Conservation (phyloP, 2,113 vertebrate species). For the Uropsilus gracilis region DNA sequence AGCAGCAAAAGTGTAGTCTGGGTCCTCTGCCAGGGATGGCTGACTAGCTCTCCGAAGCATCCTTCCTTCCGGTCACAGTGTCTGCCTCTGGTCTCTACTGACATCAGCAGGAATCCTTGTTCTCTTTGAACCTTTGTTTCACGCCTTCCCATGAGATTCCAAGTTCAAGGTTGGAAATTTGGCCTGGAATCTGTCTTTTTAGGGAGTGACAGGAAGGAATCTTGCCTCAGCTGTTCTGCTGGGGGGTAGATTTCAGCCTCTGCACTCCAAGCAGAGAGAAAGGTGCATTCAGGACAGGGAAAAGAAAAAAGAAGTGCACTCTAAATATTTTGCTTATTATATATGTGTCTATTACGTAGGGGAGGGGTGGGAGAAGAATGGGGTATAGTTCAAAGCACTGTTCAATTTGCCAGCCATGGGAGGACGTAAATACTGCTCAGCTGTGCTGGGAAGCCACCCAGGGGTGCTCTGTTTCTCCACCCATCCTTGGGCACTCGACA, state of each 20-base stretch:
- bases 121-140: neutral
- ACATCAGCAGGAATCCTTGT: no score
- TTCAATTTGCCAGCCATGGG: neutral
- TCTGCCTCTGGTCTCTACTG: neutral
- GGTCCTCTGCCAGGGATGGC: neutral
- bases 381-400: neutral
- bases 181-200: neutral
- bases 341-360: neutral
- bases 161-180: neutral
- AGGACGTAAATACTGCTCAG: neutral
- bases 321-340: neutral
- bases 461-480: neutral
- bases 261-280: neutral
- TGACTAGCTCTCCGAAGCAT: accelerated
- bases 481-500: neutral
- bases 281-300: neutral
- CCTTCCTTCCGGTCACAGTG: neutral
- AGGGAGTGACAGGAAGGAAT: neutral
- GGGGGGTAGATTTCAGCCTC: neutral
- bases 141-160: neutral
- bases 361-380: neutral
- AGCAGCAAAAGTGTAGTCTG: neutral
- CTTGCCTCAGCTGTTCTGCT: neutral
- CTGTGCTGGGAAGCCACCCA: accelerated
- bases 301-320: neutral